phyloP scores from a whole-genome alignment of 2,797 vertebrate species.

The Pachyuromys duprasi region DNA sequence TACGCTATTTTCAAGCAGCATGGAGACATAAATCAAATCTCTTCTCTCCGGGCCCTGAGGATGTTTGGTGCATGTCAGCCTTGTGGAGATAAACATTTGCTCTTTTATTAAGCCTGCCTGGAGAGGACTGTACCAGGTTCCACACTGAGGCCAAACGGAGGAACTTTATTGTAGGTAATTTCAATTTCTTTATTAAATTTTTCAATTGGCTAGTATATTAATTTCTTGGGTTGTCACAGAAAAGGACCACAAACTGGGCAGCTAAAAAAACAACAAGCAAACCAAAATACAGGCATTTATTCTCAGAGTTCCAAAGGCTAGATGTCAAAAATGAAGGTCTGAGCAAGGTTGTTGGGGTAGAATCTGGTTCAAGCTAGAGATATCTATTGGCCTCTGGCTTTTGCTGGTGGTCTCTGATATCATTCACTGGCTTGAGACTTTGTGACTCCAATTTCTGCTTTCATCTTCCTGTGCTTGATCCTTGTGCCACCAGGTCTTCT shows the following conservation, averaged over 20 bases:
- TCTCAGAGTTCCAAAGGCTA: background rate
- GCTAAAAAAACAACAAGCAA: background rate
- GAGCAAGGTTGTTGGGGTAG: background rate
- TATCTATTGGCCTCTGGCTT: background rate
- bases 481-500: background rate
- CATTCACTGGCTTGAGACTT: background rate
- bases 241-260: background rate
- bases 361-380: background rate
- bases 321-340: background rate
- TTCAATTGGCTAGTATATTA: conserved; percentile 36
- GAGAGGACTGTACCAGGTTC: conserved; percentile 79
- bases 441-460: background rate
- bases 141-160: conserved; percentile 39
- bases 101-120: conserved; percentile 84
- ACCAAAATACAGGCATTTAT: background rate
- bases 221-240: background rate
- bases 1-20: conserved; percentile 71
- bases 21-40: conserved; percentile 79
- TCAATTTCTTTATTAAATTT: conserved; percentile 52
- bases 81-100: conserved; percentile 83
- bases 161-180: conserved; percentile 69
- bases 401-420: background rate
- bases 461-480: background rate
- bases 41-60: conserved; percentile 77
- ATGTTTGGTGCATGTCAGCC: conserved; percentile 77